These are phyloP conservation scores for Lasius fuliginosus DNA, from an alignment of 2,888 invertebrate species.

Conservation along the genomic window DNA sequence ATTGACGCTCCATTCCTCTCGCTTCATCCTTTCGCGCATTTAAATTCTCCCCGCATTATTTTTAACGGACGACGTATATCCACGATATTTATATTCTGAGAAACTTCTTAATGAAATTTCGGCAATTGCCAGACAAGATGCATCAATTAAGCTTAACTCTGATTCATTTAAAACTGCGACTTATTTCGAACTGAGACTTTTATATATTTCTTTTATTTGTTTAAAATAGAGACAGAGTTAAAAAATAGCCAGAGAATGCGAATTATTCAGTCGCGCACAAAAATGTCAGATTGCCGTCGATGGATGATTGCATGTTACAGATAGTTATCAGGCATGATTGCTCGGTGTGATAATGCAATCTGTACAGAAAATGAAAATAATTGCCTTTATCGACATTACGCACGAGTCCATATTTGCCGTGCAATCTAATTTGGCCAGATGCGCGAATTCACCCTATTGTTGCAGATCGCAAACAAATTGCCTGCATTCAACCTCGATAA, in stretches of 20 bases:
- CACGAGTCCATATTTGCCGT: slow-evolving; percentile 59
- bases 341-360: slow-evolving; percentile 48
- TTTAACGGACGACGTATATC: background rate
- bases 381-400: slow-evolving; percentile 50
- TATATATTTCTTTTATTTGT: background rate
- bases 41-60: background rate
- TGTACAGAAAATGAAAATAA: slow-evolving; percentile 53
- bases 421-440: slow-evolving; percentile 48
- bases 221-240: background rate
- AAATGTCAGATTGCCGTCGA: slow-evolving; percentile 10
- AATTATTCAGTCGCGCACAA: slow-evolving; percentile 35
- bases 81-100: background rate
- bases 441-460: slow-evolving; percentile 58
- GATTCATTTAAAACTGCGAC: background rate
- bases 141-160: slow-evolving; percentile 29
- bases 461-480: slow-evolving; percentile 43
- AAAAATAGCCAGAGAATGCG: background rate
- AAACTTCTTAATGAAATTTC: slow-evolving; percentile 22
- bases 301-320: slow-evolving; percentile 36
- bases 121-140: background rate
- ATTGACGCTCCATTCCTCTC: background rate
- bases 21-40: background rate
- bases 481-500: slow-evolving; percentile 46
- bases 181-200: background rate
- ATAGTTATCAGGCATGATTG: slow-evolving; percentile 47